Conservation (phyloP, 2,797 vertebrate species). For the Setipinna tenuifilis region DNA sequence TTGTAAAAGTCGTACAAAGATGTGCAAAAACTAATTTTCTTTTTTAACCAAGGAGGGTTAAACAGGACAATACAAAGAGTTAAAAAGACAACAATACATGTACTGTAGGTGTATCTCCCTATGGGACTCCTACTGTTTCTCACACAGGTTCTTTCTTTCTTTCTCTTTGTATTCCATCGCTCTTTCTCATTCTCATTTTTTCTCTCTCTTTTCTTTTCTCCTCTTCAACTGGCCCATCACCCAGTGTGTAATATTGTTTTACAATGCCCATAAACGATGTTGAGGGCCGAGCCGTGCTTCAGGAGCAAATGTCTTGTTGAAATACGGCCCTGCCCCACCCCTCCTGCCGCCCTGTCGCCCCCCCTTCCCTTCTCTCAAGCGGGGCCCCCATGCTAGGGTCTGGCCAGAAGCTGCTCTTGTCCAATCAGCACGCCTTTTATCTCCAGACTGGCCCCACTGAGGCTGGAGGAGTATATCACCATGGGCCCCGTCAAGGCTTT, state of each 20-base stretch:
- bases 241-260: conserved; percentile 26
- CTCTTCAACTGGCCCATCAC: conserved; percentile 26
- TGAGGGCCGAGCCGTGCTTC: conserved; percentile 33
- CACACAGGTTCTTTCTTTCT: not conserved
- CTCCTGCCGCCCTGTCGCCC: not conserved
- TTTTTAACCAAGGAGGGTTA: too few species aligned
- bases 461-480: conserved; percentile 38
- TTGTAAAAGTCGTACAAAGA: too few species aligned
- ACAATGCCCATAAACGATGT: conserved; percentile 31
- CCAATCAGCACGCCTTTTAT: conserved; percentile 40
- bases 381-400: conserved; percentile 4
- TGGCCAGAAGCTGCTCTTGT: conserved; percentile 38
- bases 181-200: not conserved
- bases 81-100: too few species aligned
- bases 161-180: too few species aligned
- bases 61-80: too few species aligned
- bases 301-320: conserved; percentile 31
- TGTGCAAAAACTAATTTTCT: too few species aligned
- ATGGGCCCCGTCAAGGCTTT: conserved; percentile 27
- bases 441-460: conserved; percentile 23
- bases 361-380: conserved; percentile 24
- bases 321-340: too few species aligned
- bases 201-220: conserved; percentile 15
- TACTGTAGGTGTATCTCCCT: not conserved
- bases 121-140: not conserved